Conservation (phyloP, 2,888 invertebrate species). For the Brachypalpus laphriformis region DNA sequence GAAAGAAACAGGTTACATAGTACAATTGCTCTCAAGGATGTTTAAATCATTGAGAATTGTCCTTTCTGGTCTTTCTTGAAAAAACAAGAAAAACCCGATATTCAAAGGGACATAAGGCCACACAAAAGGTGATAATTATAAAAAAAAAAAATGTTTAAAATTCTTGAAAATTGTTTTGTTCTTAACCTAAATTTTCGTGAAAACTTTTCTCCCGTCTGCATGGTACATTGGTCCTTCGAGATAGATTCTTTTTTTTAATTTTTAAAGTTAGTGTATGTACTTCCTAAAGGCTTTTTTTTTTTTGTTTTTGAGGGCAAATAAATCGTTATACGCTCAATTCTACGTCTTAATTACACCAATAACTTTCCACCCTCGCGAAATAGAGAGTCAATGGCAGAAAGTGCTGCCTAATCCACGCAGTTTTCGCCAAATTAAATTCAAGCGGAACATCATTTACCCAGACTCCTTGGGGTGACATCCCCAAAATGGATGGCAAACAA, state of each 20-base stretch:
- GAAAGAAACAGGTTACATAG: neutral
- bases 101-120: slow-evolving; percentile 3
- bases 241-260: neutral
- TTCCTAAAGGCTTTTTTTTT: slow-evolving; percentile 31
- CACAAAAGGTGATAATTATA: slow-evolving; percentile 44
- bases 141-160: too few species aligned
- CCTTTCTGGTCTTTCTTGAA: slow-evolving; percentile 15
- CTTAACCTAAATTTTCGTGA: neutral
- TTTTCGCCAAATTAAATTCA: slow-evolving; percentile 72
- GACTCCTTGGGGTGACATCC: slow-evolving; percentile 15
- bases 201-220: too few species aligned
- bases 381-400: slow-evolving; percentile 4
- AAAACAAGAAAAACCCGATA: slow-evolving; percentile 29
- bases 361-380: slow-evolving; percentile 31
- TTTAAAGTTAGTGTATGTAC: neutral
- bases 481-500: slow-evolving; percentile 64
- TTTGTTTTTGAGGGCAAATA: too few species aligned
- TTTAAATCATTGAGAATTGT: slow-evolving; percentile 61
- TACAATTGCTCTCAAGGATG: slow-evolving; percentile 39
- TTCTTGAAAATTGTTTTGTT: slow-evolving; percentile 2
- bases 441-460: slow-evolving; percentile 59
- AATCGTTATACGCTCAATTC: slow-evolving; percentile 46
- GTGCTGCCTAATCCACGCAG: slow-evolving; percentile 58
- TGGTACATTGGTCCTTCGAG: slow-evolving; percentile 32
- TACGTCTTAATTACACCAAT: slow-evolving; percentile 61